phyloP scores from a whole-genome alignment of 2,888 invertebrate species.

The Nymphalis polychloros region DNA sequence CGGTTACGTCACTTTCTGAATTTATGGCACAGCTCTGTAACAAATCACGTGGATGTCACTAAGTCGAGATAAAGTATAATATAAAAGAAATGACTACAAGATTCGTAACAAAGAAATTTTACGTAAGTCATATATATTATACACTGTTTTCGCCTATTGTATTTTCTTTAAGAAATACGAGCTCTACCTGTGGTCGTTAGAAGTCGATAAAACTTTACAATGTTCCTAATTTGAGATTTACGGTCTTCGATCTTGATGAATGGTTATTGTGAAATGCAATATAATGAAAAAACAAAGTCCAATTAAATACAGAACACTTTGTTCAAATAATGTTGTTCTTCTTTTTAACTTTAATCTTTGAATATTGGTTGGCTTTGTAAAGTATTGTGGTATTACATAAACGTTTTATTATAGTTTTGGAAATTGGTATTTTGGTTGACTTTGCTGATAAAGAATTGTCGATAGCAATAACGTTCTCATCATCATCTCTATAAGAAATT shows the following conservation, averaged over 20 bases:
- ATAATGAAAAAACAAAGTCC: constrained; percentile 36
- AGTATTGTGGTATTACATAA: not conserved
- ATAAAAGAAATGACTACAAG: constrained; percentile 1
- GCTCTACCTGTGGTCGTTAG: constrained; percentile 52
- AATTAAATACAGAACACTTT: constrained; percentile 31
- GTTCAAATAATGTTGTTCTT: constrained; percentile 19
- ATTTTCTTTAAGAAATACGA: constrained; percentile 54
- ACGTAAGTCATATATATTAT: constrained; percentile 18
- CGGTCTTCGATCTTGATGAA: constrained; percentile 57
- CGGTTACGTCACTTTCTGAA: not conserved
- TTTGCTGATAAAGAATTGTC: too few species aligned
- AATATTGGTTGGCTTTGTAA: not conserved
- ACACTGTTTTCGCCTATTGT: constrained; percentile 40
- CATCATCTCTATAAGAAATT: too few species aligned
- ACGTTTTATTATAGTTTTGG: not conserved
- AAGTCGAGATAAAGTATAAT: constrained; percentile 14
- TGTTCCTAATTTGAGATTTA: constrained; percentile 71
- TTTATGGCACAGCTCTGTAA: not conserved
- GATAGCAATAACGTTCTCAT: too few species aligned
- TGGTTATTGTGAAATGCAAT: constrained; percentile 66
- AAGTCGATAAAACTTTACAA: constrained; percentile 73
- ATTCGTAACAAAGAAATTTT: constrained; percentile 15
- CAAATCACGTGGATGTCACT: constrained; percentile 7
- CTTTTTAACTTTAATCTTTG: constrained; percentile 5
- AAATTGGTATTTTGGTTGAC: too few species aligned